phyloP scores from a whole-genome alignment of 1,140 invertebrate species.

The Danaus plexippus region DNA sequence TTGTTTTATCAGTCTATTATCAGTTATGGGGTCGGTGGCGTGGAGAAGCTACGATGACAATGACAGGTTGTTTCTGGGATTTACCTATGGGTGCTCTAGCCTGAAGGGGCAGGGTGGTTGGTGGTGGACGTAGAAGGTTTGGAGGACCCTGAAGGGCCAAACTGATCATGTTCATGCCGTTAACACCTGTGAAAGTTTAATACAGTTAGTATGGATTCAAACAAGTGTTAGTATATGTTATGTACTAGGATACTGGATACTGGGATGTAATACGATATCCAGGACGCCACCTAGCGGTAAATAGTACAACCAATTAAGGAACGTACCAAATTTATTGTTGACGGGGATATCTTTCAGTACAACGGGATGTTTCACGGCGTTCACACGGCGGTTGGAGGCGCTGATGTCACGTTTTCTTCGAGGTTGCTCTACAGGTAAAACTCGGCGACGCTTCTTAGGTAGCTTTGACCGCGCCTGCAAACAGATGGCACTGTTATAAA shows the following conservation, averaged over 20 bases:
- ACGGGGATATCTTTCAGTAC: slow-evolving; percentile 75
- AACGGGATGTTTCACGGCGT: slow-evolving; percentile 87
- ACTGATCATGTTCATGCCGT: slow-evolving; percentile 80
- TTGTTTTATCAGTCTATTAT: background rate
- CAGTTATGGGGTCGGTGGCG: slow-evolving; percentile 3
- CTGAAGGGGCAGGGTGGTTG: slow-evolving; percentile 55
- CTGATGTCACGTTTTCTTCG: slow-evolving; percentile 73
- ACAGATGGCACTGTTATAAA: slow-evolving; percentile 47
- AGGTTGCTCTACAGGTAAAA: slow-evolving; percentile 87
- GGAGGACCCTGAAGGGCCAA: slow-evolving; percentile 76
- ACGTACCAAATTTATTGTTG: slow-evolving; percentile 76
- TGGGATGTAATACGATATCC: background rate
- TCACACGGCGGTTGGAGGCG: slow-evolving; percentile 81
- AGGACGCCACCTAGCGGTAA: slow-evolving; percentile 16
- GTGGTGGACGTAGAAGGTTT: slow-evolving; percentile 65
- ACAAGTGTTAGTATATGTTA: background rate
- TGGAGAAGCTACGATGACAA: slow-evolving; percentile 18
- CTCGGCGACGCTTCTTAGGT: slow-evolving; percentile 86
- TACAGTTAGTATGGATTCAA: slow-evolving; percentile 1
- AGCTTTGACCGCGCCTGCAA: slow-evolving; percentile 88
- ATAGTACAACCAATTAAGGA: background rate
- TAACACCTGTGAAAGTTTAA: slow-evolving; percentile 68
- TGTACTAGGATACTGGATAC: background rate
- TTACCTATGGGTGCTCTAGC: slow-evolving; percentile 66
- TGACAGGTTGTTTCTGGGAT: slow-evolving; percentile 17